Evolutionary conservation across 1,140 invertebrate genomes (phyloP), one percentile per base, ranked within the genome.

Genomic region (Solenopsis fugax): DNA sequence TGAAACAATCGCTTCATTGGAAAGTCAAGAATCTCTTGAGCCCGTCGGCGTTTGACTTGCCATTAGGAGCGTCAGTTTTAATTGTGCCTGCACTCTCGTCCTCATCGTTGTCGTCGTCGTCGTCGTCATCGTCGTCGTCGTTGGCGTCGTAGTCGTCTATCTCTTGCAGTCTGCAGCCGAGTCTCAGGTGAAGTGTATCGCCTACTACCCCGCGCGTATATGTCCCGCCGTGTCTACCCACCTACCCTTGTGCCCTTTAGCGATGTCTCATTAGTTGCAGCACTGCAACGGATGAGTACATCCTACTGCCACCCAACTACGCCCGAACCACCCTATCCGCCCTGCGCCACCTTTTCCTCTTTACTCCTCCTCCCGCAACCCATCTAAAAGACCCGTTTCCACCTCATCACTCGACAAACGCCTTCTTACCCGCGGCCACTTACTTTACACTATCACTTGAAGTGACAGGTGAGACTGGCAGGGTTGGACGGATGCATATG

Each of bases 261-360:
- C 95, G 91, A 95, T 95, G 95, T 95, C 95, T 95, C 94, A 95
- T 95, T 95, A 95, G 95, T 95, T 95, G 94, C 94, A 95, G 94
- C 90, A 92, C 94, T 95, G 94, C 94, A 94, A 78, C 92, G 92
- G 92, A 94, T 93, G 94, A 95, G 94, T 94, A 92, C 94, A 93
- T 92, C 91, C 92, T 93, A 91, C 90, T 88, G 81, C 90, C 86
- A 65, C 84, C 90, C 88, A 75, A 87, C 86, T 76, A 88, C 88
- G 48, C 78, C 81, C 85, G 21, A 64, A 54, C 67, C 67, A 77
- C 58, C 87, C 82, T 34, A 76, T 89, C 89, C 88, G 29, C 7
- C 45, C 90, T 88, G 86, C 73, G 75, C 72, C 85, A 85, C 60
- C 69, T 72, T 71, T 77, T 64, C 73, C 71, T 69, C 65, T 65